A percentile compares a stretch with the other conserved stretches of the same genome.
Conservation (phyloP, 1,140 invertebrate genomes). For the Ectropis grisescens region DNA sequence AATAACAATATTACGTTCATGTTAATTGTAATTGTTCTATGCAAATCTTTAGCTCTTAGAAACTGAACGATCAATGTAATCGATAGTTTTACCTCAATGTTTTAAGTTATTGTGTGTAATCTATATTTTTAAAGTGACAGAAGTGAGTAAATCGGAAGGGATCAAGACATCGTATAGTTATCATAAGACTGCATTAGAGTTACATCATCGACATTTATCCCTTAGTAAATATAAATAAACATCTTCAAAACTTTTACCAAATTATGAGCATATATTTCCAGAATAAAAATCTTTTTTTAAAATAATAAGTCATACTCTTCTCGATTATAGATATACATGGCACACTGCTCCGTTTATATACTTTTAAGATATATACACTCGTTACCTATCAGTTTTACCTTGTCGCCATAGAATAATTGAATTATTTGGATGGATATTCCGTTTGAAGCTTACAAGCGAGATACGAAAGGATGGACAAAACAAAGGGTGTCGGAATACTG, state of each 20-base stretch:
- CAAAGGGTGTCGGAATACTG: slow-evolving; percentile 16
- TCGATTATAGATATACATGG: slow-evolving; percentile 62
- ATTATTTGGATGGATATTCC: slow-evolving; percentile 67
- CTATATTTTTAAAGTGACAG: no score
- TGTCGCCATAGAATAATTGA: slow-evolving; percentile 69
- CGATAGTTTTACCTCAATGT: no score
- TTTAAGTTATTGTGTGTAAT: no score
- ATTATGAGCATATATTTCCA: slow-evolving; percentile 65
- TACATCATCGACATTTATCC: slow-evolving; percentile 33
- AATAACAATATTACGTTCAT: no score
- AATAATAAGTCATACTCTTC: slow-evolving; percentile 58
- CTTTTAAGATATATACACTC: slow-evolving; percentile 54
- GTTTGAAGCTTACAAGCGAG: slow-evolving; percentile 63
- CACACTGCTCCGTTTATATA: slow-evolving; percentile 62
- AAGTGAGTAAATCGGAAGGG: no score
- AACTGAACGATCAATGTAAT: no score
- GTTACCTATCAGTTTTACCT: slow-evolving; percentile 62
- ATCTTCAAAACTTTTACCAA: slow-evolving; percentile 63
- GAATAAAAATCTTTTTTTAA: slow-evolving; percentile 65
- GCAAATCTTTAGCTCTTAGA: no score
- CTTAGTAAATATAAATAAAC: slow-evolving; percentile 62
- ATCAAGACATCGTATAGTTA: slow-evolving; percentile 1
- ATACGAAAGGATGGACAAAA: slow-evolving; percentile 37
- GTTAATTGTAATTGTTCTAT: no score
- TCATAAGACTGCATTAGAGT: slow-evolving; percentile 32